Evolutionary conservation across 2,113 vertebrate species (phyloP).

Genomic region (Oxyura jamaicensis): DNA sequence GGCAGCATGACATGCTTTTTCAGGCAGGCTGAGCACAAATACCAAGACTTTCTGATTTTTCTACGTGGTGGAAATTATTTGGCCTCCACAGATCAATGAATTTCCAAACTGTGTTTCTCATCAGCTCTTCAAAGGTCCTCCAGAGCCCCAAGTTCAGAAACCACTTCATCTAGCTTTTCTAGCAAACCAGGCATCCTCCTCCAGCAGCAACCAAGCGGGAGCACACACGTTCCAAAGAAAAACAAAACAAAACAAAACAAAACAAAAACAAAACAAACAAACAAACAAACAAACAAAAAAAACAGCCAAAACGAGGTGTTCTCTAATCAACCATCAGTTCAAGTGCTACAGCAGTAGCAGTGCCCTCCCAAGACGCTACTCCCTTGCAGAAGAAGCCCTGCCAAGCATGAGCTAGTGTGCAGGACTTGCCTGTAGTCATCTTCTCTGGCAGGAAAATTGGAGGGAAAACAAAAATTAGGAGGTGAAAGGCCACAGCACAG

Average conservation of each 20-base stretch:
- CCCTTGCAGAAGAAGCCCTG: background rate
- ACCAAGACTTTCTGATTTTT: background rate
- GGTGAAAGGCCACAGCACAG: background rate
- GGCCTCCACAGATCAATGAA: background rate
- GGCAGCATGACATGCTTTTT: background rate
- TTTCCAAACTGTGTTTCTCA: background rate
- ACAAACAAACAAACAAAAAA: background rate
- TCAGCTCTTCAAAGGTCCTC: background rate
- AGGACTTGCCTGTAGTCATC: background rate
- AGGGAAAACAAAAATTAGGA: background rate
- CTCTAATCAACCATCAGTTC: background rate
- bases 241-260: background rate
- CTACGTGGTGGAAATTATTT: background rate
- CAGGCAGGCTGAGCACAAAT: background rate
- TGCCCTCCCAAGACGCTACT: fast-evolving
- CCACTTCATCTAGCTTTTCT: background rate
- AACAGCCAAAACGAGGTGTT: background rate
- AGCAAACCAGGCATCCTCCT: background rate
- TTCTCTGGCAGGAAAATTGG: background rate
- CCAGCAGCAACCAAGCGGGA: background rate
- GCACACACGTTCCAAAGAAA: background rate
- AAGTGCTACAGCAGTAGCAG: background rate
- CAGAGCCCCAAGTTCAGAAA: background rate
- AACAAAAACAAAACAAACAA: no score
- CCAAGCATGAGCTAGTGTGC: background rate